Evolutionary conservation across 2,888 invertebrate species (phyloP).

Genomic region (Hirtodrosophila trivittata): DNA sequence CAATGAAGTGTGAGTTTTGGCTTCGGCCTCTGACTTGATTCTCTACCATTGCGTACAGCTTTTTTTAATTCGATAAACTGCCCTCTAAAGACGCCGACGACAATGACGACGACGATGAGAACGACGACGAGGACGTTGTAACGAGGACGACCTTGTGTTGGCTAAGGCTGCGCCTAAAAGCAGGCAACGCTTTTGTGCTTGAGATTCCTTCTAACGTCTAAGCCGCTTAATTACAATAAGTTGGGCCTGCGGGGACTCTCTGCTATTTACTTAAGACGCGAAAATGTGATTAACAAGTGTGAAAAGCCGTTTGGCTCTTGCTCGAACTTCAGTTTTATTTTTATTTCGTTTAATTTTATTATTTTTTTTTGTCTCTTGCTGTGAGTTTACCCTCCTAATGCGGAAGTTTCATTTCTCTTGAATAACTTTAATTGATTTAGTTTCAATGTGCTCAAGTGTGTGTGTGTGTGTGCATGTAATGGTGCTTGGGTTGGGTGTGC

Average conservation of each 20-base stretch:
- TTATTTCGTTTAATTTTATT: slow-evolving; percentile 58
- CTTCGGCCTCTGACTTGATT: background rate
- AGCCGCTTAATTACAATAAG: slow-evolving; percentile 81
- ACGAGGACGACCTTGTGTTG: slow-evolving; percentile 59
- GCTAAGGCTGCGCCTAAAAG: slow-evolving; percentile 63
- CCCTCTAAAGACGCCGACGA: slow-evolving; percentile 67
- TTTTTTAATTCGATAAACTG: slow-evolving; percentile 78
- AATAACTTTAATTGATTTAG: slow-evolving; percentile 80
- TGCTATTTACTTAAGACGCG: slow-evolving; percentile 78
- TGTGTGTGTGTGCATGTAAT: slow-evolving; percentile 1
- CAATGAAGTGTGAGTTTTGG: slow-evolving; percentile 70
- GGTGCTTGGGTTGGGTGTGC: slow-evolving; percentile 2
- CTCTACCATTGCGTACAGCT: background rate
- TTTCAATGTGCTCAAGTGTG: slow-evolving; percentile 30
- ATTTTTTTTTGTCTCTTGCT: slow-evolving; percentile 46
- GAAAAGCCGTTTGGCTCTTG: slow-evolving; percentile 69
- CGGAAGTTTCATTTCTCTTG: slow-evolving; percentile 61
- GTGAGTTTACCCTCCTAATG: slow-evolving; percentile 21
- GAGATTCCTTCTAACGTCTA: slow-evolving; percentile 56
- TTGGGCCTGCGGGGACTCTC: slow-evolving; percentile 50
- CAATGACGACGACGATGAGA: slow-evolving; percentile 24
- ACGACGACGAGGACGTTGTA: slow-evolving; percentile 34
- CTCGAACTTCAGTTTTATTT: slow-evolving; percentile 32
- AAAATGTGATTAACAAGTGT: slow-evolving; percentile 80
- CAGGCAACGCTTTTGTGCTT: slow-evolving; percentile 68